Evolutionary conservation across 2,888 invertebrate genomes (phyloP).

Genomic region (Thalpophila matura): DNA sequence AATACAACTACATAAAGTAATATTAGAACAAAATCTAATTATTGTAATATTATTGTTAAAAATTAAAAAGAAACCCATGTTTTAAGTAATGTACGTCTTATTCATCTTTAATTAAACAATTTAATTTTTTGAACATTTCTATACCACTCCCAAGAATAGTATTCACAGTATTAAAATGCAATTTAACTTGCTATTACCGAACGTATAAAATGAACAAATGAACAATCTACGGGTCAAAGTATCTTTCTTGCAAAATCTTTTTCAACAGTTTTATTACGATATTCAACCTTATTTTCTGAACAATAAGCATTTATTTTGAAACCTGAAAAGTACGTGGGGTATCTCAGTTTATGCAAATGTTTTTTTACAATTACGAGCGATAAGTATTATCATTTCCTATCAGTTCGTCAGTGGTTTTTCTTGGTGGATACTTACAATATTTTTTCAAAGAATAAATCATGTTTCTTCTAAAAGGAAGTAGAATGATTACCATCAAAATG

Average conservation of each 20-base stretch:
- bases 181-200: background rate
- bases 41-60: too few relatives aligned
- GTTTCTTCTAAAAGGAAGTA: slow-evolving; percentile 81
- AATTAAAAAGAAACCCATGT: background rate
- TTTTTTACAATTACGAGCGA: slow-evolving; percentile 69
- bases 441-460: slow-evolving; percentile 75
- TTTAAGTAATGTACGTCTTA: background rate
- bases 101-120: background rate
- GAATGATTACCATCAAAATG: slow-evolving; percentile 85
- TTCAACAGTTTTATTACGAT: slow-evolving; percentile 13
- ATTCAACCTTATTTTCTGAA: slow-evolving; percentile 53
- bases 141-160: background rate
- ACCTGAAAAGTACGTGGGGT: slow-evolving; percentile 27
- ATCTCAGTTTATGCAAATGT: slow-evolving; percentile 76
- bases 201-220: slow-evolving; percentile 48
- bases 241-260: slow-evolving; percentile 52
- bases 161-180: background rate
- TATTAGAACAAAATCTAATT: too few relatives aligned
- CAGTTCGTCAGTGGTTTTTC: slow-evolving; percentile 66
- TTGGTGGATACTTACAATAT: slow-evolving; percentile 64
- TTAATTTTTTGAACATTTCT: background rate
- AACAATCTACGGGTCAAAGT: slow-evolving; percentile 71
- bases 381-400: slow-evolving; percentile 72
- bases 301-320: slow-evolving; percentile 9
- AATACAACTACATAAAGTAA: too few relatives aligned